Evolutionary conservation across 2,888 invertebrate genomes (phyloP), one percentile per base, ranked within the genome.

Genomic region (Marronus borbonicus): DNA sequence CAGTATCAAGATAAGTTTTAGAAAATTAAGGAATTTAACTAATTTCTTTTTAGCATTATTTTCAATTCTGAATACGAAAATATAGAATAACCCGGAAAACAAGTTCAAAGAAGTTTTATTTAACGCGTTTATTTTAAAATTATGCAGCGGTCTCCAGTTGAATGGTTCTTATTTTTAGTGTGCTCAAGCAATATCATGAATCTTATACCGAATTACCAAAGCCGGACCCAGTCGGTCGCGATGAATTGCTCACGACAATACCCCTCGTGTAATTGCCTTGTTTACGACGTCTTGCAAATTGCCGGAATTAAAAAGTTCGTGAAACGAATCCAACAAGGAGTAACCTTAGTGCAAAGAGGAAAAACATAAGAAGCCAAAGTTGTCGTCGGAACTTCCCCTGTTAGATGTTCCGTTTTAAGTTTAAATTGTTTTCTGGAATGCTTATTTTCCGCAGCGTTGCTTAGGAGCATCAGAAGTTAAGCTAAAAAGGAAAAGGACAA

Each of bases 401-500:
- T 64, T 39, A 28, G 64, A 39, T 31, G 64, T 64, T 64, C 64
- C 64, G 12, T 39, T 17, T 64, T 64, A 64, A 64, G 64, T 64
- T 64, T 64, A 64, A 64, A 64, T 64, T 64, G 64, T 64, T 64
- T 64, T 64, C 64, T 39, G 64, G 39, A 58, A 58, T 20, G 20
- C 64, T 31, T 36, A 64, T 39, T 36, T 31, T 31, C 31, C 64
- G 31, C 64, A 8, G 8, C 31, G 39, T 17, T 17, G 64, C 64
- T 36, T 39, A 64, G 39, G 7, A 39, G n/a, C 39, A 64, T 64
- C 64, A 8, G 64, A 64, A 17, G 31, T 36, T 14, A n/a, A 36
- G 5, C 2, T 3, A 60, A 60, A 24, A 60, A 7, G 24, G 7
- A 60, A 60, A 24, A 24, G n/a, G n/a, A 17, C 17, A 58, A 58